phyloP scores from a whole-genome alignment of 1,140 invertebrate genomes.

The Polypedilum vanderplanki region DNA sequence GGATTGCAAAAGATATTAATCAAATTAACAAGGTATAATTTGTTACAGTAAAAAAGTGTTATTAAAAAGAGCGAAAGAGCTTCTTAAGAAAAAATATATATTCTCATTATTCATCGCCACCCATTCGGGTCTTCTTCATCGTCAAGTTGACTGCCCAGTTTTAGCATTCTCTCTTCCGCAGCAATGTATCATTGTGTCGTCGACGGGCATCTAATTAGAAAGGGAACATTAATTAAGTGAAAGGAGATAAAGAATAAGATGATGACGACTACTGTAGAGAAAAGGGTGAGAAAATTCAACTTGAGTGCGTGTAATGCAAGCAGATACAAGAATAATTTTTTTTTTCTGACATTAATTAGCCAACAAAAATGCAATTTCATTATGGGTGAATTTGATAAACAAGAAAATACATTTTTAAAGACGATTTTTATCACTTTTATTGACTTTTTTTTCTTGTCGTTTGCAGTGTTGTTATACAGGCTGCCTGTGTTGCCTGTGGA shows the following conservation, averaged over 20 bases:
- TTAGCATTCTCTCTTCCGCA: neutral
- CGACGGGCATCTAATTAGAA: constrained; percentile 24
- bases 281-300: no score
- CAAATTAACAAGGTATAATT: constrained; percentile 28
- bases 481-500: no score
- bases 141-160: neutral
- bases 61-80: neutral
- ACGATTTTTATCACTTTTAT: no score
- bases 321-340: no score
- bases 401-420: no score
- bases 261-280: neutral
- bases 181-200: constrained; percentile 15
- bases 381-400: no score
- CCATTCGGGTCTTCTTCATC: constrained; percentile 5
- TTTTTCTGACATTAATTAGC: no score
- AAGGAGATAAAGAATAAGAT: constrained; percentile 14
- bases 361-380: no score
- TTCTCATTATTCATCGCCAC: constrained; percentile 1
- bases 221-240: constrained; percentile 24
- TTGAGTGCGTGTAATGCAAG: no score
- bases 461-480: no score
- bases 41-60: constrained; percentile 22
- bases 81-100: neutral
- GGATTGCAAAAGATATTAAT: constrained; percentile 25
- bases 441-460: no score